Evolutionary conservation across 2,113 vertebrate genomes (phyloP).

Genomic region (Tympanuchus pallidicinctus): DNA sequence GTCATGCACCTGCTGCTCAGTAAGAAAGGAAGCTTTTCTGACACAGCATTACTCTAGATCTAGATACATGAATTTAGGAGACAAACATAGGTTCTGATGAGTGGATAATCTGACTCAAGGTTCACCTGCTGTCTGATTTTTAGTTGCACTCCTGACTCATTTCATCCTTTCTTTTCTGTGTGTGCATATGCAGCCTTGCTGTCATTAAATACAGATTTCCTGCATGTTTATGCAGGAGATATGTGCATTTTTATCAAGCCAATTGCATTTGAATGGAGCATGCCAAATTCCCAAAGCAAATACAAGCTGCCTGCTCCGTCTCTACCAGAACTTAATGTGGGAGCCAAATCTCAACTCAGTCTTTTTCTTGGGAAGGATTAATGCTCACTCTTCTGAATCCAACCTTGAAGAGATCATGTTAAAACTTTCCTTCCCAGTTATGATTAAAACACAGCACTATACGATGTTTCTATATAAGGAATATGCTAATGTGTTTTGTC

Average conservation of each 20-base stretch:
- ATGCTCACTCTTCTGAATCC: background rate
- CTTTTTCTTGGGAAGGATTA: background rate
- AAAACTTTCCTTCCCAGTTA: background rate
- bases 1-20: background rate
- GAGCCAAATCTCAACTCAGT: background rate
- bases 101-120: background rate
- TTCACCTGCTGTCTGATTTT: background rate
- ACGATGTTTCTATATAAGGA: background rate
- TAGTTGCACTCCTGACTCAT: background rate
- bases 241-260: background rate
- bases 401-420: background rate
- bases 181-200: background rate
- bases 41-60: background rate
- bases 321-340: background rate
- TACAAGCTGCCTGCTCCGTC: constrained; percentile 27
- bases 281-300: constrained; percentile 42
- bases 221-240: background rate
- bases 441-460: background rate
- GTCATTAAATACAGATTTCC: background rate
- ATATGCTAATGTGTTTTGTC: background rate
- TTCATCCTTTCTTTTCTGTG: background rate
- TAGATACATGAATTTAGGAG: background rate
- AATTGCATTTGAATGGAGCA: background rate
- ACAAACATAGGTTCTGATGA: background rate
- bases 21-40: background rate